Evolutionary conservation across 2,797 vertebrate species (phyloP).

Genomic region (Clamator glandarius): DNA sequence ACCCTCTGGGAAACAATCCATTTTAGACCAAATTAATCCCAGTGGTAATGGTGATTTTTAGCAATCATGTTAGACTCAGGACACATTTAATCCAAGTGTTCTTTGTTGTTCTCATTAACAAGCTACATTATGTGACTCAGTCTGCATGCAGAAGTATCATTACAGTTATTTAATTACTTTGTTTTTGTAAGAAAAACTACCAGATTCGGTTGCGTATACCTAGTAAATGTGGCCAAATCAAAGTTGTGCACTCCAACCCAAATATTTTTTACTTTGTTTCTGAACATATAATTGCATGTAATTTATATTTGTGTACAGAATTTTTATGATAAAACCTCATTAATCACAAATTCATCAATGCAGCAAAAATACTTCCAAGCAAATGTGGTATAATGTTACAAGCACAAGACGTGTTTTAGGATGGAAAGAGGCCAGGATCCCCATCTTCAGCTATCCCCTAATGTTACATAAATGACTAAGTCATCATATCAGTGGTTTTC

Average conservation of each 20-base stretch:
- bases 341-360: conserved; percentile 75
- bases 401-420: conserved; percentile 45
- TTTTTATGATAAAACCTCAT: conserved; percentile 73
- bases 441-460: conserved; percentile 61
- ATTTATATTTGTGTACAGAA: conserved; percentile 76
- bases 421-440: conserved; percentile 61
- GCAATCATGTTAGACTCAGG: conserved; percentile 23
- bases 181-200: conserved; percentile 71
- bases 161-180: conserved; percentile 70
- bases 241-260: conserved; percentile 71
- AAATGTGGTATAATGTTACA: conserved; percentile 63
- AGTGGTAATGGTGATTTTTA: conserved; percentile 43
- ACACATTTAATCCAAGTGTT: conserved; percentile 34
- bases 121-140: conserved; percentile 43
- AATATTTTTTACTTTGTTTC: conserved; percentile 76
- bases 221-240: conserved; percentile 72
- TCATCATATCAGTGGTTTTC: conserved; percentile 54
- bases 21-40: conserved; percentile 46
- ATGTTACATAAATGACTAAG: conserved; percentile 65
- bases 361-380: conserved; percentile 62
- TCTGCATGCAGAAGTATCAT: conserved; percentile 50
- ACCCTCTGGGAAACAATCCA: conserved; percentile 19
- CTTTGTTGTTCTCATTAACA: conserved; percentile 72
- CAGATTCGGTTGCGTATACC: conserved; percentile 42
- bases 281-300: conserved; percentile 76